These are phyloP conservation scores for Avahi laniger DNA, from an alignment of 2,797 vertebrate species.

Conservation along the genomic window DNA sequence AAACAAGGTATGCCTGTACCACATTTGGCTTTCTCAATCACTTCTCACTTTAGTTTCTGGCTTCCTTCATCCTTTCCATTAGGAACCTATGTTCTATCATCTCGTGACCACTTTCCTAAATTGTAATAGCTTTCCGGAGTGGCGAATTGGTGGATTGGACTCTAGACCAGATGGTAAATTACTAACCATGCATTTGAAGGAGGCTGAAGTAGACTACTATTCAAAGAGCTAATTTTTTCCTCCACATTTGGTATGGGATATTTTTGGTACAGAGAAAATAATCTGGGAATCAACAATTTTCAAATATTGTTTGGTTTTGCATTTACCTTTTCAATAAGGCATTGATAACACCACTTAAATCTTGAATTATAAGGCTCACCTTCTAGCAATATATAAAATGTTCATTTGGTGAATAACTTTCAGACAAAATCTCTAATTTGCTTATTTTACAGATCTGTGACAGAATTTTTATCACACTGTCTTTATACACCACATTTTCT, in stretches of 20 bases:
- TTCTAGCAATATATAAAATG: conserved; percentile 8
- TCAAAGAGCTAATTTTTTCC: conserved; percentile 8
- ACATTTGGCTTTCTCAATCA: not conserved
- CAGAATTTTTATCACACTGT: not conserved
- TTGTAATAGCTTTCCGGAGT: not conserved
- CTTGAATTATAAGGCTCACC: not conserved
- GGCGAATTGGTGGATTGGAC: not conserved
- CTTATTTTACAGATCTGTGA: not conserved
- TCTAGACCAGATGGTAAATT: conserved; percentile 29
- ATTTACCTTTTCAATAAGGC: conserved; percentile 2
- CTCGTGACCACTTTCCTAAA: conserved; percentile 38
- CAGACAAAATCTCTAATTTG: conserved; percentile 40
- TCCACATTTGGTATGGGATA: not conserved
- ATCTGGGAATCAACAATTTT: conserved; percentile 1
- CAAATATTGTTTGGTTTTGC: conserved; percentile 34
- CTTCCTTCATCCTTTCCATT: conserved; percentile 4
- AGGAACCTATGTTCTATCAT: conserved; percentile 22
- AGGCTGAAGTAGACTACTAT: not conserved
- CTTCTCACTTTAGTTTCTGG: conserved; percentile 6
- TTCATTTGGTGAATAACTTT: conserved; percentile 1
- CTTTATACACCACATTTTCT: conserved; percentile 13
- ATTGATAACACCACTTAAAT: not conserved
- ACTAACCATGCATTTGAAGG: not conserved
- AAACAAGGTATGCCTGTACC: not conserved
- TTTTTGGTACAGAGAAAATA: not conserved